These are phyloP conservation scores for Acleris cristana DNA, from an alignment of 2,888 invertebrate species.

Conservation along the genomic window DNA sequence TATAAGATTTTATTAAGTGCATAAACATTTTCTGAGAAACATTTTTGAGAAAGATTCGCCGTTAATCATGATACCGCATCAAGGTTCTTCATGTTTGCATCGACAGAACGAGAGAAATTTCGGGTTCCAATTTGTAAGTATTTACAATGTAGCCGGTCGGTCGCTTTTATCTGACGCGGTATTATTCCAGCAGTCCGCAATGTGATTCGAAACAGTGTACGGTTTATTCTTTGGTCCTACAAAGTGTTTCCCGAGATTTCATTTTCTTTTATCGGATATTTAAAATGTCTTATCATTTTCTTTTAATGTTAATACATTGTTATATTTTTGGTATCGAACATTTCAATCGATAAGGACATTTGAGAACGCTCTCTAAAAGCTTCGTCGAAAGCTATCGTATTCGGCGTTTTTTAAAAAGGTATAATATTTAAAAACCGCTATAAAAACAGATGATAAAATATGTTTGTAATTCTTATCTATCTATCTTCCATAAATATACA, in stretches of 20 bases:
- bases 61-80: too few relatives aligned
- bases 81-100: constrained; percentile 5
- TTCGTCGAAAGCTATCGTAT: background rate
- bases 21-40: background rate
- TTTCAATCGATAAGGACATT: constrained; percentile 3
- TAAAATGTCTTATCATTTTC: constrained; percentile 30
- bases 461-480: too few relatives aligned
- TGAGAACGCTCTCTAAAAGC: background rate
- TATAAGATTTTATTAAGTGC: background rate
- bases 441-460: too few relatives aligned
- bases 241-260: constrained; percentile 20
- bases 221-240: constrained; percentile 13
- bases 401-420: background rate
- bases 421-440: too few relatives aligned
- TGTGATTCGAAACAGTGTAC: constrained; percentile 20
- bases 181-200: constrained; percentile 25
- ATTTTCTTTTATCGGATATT: constrained; percentile 25
- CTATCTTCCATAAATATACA: too few relatives aligned
- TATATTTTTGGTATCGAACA: constrained; percentile 16
- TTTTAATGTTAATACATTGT: constrained; percentile 16
- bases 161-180: constrained; percentile 13
- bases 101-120: constrained; percentile 6
- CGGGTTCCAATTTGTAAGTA: constrained; percentile 17
- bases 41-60: background rate
- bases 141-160: constrained; percentile 21